Base-by-base conservation (phyloP, 2,113 vertebrate species). In the Sceloporus undulatus region DNA sequence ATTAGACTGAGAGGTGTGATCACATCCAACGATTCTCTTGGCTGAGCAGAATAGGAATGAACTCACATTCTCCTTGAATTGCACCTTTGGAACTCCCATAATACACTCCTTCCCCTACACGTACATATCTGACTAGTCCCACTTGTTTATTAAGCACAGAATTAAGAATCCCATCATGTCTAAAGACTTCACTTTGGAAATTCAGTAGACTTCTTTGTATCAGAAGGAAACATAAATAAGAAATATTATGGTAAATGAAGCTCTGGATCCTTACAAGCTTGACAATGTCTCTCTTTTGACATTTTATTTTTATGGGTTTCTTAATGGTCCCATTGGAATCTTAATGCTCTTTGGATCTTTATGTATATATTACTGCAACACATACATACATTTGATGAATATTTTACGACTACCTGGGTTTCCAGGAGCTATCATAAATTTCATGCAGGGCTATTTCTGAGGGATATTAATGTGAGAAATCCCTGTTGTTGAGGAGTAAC, bases 331-430 rank as follows among this genome's bases (percentile, higher is more conserved):
- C 94, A 91, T 90, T 88, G 92, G 92, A 96, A 96, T 97, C 94
- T 92, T 94, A 94, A 96, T 92, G 83, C 89, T 91, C 89, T 90
- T 93, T 94, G 84, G 75, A 96, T 96, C 94, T 96, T 96, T 95
- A 95, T 93, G 93, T 94, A 91, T 94, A 94, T 92, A 94, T 93
- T 96, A 74, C 73, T 95, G 94, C 94, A 94, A 96, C 93, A 94
- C 93, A 95, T 96, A 95, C 93, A 94, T 94, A 96, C 91, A 95
- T 96, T 93, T 96, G 95, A 96, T 95, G 94, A 96, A 92, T 94
- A 92, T 95, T 96, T 96, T 93, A 96, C 95, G 91, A 87, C 92
- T 86, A 88, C 87, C 95, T 95, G 82, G 19, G 91, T 96, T 96
- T 94, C 94, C 94, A 95, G 94, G 90, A 94, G 92, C 6, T 42